Evolutionary conservation across 2,888 invertebrate genomes (phyloP).

Genomic region (Hymenopus coronatus): DNA sequence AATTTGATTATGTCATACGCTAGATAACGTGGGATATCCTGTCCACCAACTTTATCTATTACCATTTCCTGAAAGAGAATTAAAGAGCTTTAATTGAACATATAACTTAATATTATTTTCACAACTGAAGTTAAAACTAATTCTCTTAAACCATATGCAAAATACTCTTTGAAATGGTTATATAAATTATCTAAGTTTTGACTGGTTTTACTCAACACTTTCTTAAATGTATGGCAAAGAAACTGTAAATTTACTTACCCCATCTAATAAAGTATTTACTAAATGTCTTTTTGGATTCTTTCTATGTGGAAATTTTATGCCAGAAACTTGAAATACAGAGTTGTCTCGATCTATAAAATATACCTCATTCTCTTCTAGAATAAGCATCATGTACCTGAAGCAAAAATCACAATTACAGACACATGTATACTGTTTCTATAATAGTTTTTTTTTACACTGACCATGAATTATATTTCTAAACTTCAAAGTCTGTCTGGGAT

Average conservation of each 20-base stretch:
- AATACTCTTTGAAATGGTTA: not conserved
- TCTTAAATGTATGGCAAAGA: no score
- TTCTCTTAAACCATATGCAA: no score
- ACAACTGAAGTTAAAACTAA: not conserved
- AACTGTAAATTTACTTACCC: conserved; percentile 59
- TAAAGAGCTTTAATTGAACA: not conserved
- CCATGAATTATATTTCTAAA: no score
- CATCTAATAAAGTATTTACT: conserved; percentile 83
- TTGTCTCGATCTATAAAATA: conserved; percentile 96
- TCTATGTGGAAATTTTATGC: conserved; percentile 74
- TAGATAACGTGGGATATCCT: conserved; percentile 81
- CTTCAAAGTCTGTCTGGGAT: no score
- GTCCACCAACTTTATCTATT: conserved; percentile 74
- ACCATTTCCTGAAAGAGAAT: conserved; percentile 84
- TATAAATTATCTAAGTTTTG: no score
- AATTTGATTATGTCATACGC: conserved; percentile 92
- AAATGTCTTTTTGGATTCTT: conserved; percentile 70
- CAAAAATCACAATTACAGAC: not conserved
- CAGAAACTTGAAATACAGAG: conserved; percentile 81
- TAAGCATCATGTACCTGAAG: conserved; percentile 90
- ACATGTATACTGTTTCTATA: no score
- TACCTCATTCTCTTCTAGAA: conserved; percentile 78
- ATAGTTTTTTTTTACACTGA: no score
- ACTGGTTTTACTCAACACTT: no score
- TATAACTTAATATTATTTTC: not conserved